phyloP scores from a whole-genome alignment of 2,113 vertebrate species.

The Eclectus roratus region DNA sequence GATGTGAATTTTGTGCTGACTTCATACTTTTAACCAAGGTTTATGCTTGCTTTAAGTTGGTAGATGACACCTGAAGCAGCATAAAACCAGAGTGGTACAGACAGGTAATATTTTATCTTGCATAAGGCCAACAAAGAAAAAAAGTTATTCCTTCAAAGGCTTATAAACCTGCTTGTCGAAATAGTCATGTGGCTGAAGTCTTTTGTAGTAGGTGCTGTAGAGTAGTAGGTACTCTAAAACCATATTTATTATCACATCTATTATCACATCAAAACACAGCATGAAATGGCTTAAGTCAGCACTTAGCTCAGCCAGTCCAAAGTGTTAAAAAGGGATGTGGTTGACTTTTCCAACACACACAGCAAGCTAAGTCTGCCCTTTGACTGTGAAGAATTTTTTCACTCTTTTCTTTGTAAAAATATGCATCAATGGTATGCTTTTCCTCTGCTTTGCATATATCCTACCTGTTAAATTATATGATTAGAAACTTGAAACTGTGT shows the following conservation, averaged over 20 bases:
- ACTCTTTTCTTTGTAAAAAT: background rate
- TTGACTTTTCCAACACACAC: background rate
- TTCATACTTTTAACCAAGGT: constrained; percentile 16
- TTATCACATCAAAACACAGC: background rate
- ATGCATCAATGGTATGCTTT: background rate
- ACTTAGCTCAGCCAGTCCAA: background rate
- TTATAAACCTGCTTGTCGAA: background rate
- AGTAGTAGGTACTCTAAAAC: background rate
- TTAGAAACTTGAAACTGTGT: background rate
- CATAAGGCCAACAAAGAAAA: background rate
- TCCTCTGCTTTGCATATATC: background rate
- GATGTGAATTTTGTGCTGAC: constrained; percentile 42
- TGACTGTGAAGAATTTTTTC: background rate
- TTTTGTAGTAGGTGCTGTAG: background rate
- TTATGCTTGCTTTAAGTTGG: background rate
- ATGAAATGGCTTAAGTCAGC: background rate
- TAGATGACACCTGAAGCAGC: constrained; percentile 10
- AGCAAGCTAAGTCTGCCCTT: background rate
- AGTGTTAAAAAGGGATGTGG: background rate
- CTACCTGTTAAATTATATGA: background rate
- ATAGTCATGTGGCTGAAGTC: background rate
- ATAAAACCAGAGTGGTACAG: constrained; percentile 6
- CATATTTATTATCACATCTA: background rate
- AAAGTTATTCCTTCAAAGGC: background rate
- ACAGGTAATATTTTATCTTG: constrained; percentile 19